Base-by-base conservation (phyloP, 2,888 invertebrate genomes). In the Panopea generosa region DNA sequence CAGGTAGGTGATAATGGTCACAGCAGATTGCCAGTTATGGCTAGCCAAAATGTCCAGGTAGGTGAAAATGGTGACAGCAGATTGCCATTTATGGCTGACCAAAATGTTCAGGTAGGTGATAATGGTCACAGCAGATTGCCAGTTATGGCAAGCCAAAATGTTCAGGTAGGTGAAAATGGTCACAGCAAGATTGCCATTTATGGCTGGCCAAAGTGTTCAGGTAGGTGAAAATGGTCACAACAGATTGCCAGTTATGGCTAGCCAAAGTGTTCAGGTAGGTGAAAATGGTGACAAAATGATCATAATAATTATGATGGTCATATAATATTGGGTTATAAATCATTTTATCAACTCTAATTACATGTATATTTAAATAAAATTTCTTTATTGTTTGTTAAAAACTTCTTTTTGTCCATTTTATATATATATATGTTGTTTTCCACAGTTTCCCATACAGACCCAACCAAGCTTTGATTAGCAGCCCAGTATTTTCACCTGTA, bases 131-230 rank as follows among this genome's bases (percentile, higher is more conserved):
- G 95, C 96, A 33, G 98, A 98, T 90, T 96, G 97, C 0, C 96
- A 96, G 3, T 94, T 96, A 83, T 98, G 98, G 98, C 94, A 98
- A 87, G 95, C 96, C 62, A 95, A 96, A 89, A 94, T 98, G 89
- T 97, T 97, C 93, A 96, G 96, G 96, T 96, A 91, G 92, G 16
- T 59, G 49, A 95, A 95, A 47, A 95, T 96, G 87, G 95, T 98
- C 83, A 96, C 96, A 0, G 95, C 96, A 33, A n/a, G 98, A 98
- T 90, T 96, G 97, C 0, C 96, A 96, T 3, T 94, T 96, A 83
- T 98, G 98, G 98, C 94, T 98, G 87, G 95, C 96, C 63, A 95
- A 96, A 89, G 94, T 98, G 89, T 97, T 97, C 93, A 96, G 96
- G 96, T 96, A 91, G 92, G 16, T 57, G 20, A 29, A 2, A 38